Conservation (phyloP, 1,140 invertebrate species). For the Sitophilus oryzae region DNA sequence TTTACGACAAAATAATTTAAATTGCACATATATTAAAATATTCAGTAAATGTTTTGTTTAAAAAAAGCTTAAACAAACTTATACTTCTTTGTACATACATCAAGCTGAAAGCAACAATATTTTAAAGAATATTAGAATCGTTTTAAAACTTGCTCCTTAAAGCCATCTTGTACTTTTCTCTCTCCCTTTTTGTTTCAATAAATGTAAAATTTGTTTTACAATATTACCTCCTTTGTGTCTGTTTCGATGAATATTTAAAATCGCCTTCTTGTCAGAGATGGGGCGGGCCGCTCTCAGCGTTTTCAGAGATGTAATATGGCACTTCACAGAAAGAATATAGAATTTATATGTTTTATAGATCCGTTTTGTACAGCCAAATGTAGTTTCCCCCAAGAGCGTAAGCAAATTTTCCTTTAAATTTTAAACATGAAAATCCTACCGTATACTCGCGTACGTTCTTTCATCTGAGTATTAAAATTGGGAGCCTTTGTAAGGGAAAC, state of each 20-base stretch:
- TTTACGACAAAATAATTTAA: no score
- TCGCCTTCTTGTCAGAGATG: constrained; percentile 35
- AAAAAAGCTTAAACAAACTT: no score
- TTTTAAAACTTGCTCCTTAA: neutral
- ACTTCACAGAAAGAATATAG: constrained; percentile 39
- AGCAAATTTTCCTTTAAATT: constrained; percentile 26
- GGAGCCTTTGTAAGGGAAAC: constrained; percentile 17
- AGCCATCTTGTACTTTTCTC: neutral
- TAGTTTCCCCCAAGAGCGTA: constrained; percentile 28
- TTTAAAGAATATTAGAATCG: neutral
- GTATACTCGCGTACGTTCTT: constrained; percentile 10
- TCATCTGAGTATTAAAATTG: constrained; percentile 16
- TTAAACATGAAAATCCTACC: constrained; percentile 23
- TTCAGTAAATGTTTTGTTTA: no score
- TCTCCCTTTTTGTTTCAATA: constrained; percentile 27
- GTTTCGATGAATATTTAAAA: constrained; percentile 43
- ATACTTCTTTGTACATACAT: no score
- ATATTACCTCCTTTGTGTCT: constrained; percentile 44
- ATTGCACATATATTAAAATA: no score
- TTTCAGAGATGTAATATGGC: constrained; percentile 32
- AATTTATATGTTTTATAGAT: constrained; percentile 37
- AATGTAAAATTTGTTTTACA: constrained; percentile 44
- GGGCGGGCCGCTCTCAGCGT: constrained; percentile 28
- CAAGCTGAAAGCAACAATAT: no score
- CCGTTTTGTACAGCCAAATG: constrained; percentile 29